phyloP scores from a whole-genome alignment of 2,888 invertebrate species.

The Cerastoderma edule region DNA sequence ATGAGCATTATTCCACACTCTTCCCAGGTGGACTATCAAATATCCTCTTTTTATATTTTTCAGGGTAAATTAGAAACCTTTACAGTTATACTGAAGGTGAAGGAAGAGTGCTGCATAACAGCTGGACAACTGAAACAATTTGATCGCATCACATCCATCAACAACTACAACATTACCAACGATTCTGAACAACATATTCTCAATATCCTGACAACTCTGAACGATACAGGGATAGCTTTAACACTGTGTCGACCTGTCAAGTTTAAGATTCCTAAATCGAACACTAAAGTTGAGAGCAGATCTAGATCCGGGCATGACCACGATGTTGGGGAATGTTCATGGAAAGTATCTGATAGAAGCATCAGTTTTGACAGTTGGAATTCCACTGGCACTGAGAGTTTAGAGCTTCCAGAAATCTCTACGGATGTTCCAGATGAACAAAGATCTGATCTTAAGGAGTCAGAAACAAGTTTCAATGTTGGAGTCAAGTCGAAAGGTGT shows the following conservation, averaged over 20 bases:
- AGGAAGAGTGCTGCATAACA: constrained; percentile 42
- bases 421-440: not conserved
- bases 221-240: not conserved
- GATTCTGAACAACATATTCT: constrained; percentile 22
- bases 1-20: no score
- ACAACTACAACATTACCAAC: constrained; percentile 20
- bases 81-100: constrained; percentile 50
- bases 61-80: constrained; percentile 43
- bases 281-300: no score
- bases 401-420: no score
- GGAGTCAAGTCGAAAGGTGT: not conserved
- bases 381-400: not conserved
- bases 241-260: constrained; percentile 9
- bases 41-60: no score
- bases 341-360: not conserved
- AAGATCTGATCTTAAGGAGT: not conserved
- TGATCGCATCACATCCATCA: constrained; percentile 44
- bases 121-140: constrained; percentile 35
- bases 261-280: not conserved
- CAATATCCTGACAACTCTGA: constrained; percentile 18
- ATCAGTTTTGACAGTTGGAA: not conserved
- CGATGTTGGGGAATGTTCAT: no score
- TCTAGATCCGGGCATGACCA: no score
- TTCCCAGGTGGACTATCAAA: no score
- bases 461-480: not conserved